phyloP scores from a whole-genome alignment of 2,797 vertebrate genomes.

The Kryptolebias ocellatus region DNA sequence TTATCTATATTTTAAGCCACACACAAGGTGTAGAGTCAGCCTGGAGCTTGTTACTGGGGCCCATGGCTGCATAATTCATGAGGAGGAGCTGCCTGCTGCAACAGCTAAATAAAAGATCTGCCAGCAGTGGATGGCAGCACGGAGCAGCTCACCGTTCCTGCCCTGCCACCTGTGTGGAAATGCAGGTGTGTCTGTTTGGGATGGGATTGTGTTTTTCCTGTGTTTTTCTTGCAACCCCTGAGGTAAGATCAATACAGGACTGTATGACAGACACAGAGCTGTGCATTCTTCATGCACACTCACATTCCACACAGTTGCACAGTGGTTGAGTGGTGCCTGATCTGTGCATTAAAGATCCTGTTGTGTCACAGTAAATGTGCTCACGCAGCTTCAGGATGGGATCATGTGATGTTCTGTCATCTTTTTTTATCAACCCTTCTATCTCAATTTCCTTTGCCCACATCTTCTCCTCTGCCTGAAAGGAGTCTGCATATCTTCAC shows the following conservation, averaged over 20 bases:
- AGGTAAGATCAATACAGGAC: constrained; percentile 64
- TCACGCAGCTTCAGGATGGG: background rate
- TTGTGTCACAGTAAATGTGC: constrained; percentile 26
- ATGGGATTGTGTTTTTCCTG: constrained; percentile 33
- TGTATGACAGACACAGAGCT: constrained; percentile 41
- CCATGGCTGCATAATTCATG: constrained; percentile 90
- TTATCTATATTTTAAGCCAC: constrained; percentile 99
- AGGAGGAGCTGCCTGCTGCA: constrained; percentile 82
- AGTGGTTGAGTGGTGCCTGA: constrained; percentile 26
- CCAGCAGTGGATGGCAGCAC: constrained; percentile 67
- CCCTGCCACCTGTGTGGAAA: constrained; percentile 68
- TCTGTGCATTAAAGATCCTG: constrained; percentile 51
- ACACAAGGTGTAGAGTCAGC: constrained; percentile 94
- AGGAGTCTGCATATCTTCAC: constrained; percentile 7
- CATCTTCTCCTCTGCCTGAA: background rate
- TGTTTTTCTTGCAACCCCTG: constrained; percentile 42
- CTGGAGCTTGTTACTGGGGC: constrained; percentile 91
- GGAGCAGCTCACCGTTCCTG: constrained; percentile 56
- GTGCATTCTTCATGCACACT: background rate
- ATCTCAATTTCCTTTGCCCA: background rate
- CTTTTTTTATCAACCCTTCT: background rate
- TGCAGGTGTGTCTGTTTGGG: constrained; percentile 48
- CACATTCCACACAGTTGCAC: constrained; percentile 30
- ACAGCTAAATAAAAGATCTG: constrained; percentile 86
- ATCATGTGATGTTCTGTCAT: background rate